Evolutionary conservation across 2,888 invertebrate genomes (phyloP).

Genomic region (Epistrophe eligans): DNA sequence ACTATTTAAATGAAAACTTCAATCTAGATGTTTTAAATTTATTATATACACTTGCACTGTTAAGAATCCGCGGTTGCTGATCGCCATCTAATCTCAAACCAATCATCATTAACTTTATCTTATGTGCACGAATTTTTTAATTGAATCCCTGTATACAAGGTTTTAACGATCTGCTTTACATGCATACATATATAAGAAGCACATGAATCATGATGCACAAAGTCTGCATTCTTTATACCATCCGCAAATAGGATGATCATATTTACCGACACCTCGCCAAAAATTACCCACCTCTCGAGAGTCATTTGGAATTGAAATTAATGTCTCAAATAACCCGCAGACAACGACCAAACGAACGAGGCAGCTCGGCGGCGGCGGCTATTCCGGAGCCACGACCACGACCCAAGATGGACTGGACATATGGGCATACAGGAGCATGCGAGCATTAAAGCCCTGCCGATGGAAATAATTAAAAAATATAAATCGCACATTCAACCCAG

Average conservation of each 20-base stretch:
- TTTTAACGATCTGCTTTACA: slow-evolving; percentile 46
- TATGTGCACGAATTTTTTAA: slow-evolving; percentile 52
- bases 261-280: slow-evolving; percentile 74
- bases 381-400: not conserved
- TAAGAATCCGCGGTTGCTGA: slow-evolving; percentile 1
- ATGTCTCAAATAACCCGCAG: slow-evolving; percentile 74
- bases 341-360: slow-evolving; percentile 17
- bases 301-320: slow-evolving; percentile 76
- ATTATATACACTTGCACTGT: not conserved
- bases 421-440: slow-evolving; percentile 65
- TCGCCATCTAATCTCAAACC: slow-evolving; percentile 43
- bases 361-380: not conserved
- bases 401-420: slow-evolving; percentile 5
- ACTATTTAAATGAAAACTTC: not conserved
- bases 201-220: slow-evolving; percentile 19
- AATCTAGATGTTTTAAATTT: not conserved
- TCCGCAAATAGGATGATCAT: slow-evolving; percentile 67
- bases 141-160: slow-evolving; percentile 57
- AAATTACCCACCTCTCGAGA: slow-evolving; percentile 68
- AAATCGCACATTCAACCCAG: slow-evolving; percentile 74
- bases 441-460: slow-evolving; percentile 65
- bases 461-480: slow-evolving; percentile 76
- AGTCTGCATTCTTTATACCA: slow-evolving; percentile 27
- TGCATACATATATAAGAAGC: not conserved
- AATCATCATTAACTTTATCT: slow-evolving; percentile 51